A percentile compares a stretch with the other conserved stretches of the same genome.
Evolutionary conservation across 1,140 invertebrate genomes (phyloP).

Genomic region (Lethocerus indicus): DNA sequence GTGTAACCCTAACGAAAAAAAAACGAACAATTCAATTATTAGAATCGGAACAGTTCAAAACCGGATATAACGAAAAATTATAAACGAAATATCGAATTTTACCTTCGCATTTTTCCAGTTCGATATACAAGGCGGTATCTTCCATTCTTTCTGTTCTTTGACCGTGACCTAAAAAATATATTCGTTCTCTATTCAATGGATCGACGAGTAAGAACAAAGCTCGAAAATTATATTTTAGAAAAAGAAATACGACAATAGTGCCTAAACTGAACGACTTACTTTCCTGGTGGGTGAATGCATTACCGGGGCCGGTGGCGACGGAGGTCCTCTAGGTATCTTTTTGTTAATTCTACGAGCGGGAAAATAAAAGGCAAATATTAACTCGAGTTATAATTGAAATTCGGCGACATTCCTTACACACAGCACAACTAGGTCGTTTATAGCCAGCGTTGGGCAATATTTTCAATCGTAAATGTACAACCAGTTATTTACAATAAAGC

Average conservation of each 20-base stretch:
- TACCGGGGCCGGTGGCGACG: constrained; percentile 92
- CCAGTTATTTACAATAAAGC: no score
- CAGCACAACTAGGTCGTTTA: no score
- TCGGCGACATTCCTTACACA: no score
- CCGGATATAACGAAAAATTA: constrained; percentile 1
- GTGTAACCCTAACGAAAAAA: constrained; percentile 68
- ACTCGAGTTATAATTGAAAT: no score
- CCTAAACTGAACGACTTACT: constrained; percentile 23
- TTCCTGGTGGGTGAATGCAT: constrained; percentile 96
- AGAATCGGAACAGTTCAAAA: neutral
- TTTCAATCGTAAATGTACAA: no score
- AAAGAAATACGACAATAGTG: constrained; percentile 1
- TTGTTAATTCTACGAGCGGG: constrained; percentile 56
- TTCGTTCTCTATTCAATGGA: neutral
- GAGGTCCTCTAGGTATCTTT: constrained; percentile 92
- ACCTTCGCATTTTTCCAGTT: constrained; percentile 99
- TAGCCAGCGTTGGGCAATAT: no score
- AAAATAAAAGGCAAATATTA: neutral
- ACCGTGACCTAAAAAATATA: constrained; percentile 48
- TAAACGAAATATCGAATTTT: constrained; percentile 19
- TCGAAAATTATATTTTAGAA: neutral
- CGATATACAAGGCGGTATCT: constrained; percentile 97
- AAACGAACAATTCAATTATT: constrained; percentile 1
- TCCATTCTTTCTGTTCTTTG: constrained; percentile 99
- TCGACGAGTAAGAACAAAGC: constrained; percentile 2